phyloP scores from a whole-genome alignment of 2,113 vertebrate genomes.

The Leucopsar rothschildi region DNA sequence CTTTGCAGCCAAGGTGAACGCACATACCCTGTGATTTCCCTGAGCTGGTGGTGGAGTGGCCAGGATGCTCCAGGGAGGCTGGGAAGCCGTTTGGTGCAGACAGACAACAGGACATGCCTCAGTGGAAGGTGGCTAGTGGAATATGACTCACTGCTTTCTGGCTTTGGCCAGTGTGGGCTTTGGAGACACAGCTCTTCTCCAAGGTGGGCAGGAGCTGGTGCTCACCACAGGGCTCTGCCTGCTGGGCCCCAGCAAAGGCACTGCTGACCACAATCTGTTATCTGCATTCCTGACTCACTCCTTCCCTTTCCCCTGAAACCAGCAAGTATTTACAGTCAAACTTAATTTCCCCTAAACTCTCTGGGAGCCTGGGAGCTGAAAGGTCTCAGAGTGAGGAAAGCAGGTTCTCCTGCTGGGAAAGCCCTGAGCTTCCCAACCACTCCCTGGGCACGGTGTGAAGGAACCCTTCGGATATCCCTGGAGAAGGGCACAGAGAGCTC shows the following conservation, averaged over 20 bases:
- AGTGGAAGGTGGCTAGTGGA: neutral
- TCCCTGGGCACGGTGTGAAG: accelerated
- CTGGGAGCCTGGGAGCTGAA: neutral
- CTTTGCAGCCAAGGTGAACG: neutral
- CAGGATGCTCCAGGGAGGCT: neutral
- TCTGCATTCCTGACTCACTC: constrained; percentile 27
- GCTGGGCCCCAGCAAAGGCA: neutral
- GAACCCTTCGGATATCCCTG: accelerated
- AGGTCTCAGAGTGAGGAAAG: neutral
- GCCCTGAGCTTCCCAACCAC: neutral
- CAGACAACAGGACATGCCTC: neutral
- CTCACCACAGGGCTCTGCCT: neutral
- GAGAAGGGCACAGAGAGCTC: neutral
- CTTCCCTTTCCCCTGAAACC: neutral
- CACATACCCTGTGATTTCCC: accelerated
- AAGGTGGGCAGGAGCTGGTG: neutral
- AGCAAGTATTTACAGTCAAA: neutral
- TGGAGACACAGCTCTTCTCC: neutral
- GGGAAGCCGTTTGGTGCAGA: neutral
- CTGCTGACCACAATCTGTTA: neutral
- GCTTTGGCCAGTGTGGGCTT: neutral
- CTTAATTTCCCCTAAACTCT: neutral
- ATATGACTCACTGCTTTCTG: neutral
- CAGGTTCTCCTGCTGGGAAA: neutral
- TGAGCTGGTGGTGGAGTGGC: neutral